Evolutionary conservation across 2,113 vertebrate genomes (phyloP), one percentile per base, ranked within the genome.

Genomic region (Dromiciops gliroides): DNA sequence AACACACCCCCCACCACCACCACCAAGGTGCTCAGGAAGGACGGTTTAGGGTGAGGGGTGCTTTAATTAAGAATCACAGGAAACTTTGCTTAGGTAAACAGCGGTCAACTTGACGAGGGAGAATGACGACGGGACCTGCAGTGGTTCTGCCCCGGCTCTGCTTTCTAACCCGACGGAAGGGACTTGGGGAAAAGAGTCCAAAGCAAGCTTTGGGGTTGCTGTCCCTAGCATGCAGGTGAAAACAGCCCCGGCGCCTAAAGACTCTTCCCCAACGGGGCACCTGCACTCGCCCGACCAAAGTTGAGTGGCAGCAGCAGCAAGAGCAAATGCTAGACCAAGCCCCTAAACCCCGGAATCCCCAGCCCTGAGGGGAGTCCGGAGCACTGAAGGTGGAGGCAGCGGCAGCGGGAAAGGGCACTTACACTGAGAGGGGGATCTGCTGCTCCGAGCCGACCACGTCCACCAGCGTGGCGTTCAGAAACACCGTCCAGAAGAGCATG

Each of bases 361-460:
- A 90, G 88, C 95, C 97, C 51, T 48, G 56, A 8, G 93, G 6
- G 49, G 28, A 0, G 49, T 88, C 96, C 96, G 94, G 50, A 94
- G 51, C 94, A 60, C 90, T 95, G 96, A 89, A 97, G 51, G 93
- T 19, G 31, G 60, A 37, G 60, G 19, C 4, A 37, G 94, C 92
- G 48, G 97, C 93, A 75, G 94, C 94, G 67, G 3, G 83, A 97
- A 97, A 97, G 92, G 94, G 94, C 96, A 99, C 99, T 99, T 99
- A 99, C 99, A 99, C 99, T 48, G 99, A 99, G 91, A 99, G 98
- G 96, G 99, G 99, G 97, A 99, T 99, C 98, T 99, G 99, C 98
- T 99, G 99, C 98, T 99, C 99, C 93, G 99, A 99, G 97, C 98
- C 99, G 98, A 98, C 99, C 98, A 98, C 98, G 95, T 98, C 98